Percentiles rank a stretch among this genome's conserved stretches.
These are phyloP conservation scores for Orussus abietinus DNA, from an alignment of 1,140 invertebrate species.

Conservation along the genomic window DNA sequence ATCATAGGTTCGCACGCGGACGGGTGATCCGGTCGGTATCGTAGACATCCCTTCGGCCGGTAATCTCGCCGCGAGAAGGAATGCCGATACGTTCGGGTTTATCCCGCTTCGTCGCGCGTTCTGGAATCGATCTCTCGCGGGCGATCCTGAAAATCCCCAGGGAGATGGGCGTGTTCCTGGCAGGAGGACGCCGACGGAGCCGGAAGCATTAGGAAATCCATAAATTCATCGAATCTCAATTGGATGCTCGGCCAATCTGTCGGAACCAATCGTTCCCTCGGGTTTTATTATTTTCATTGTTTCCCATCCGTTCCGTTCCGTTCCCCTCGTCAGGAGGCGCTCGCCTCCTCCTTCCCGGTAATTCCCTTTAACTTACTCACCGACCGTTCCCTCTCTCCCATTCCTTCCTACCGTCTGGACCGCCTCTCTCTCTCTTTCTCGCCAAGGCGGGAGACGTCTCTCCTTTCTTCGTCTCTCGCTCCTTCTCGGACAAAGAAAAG, in stretches of 20 bases:
- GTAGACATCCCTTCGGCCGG: too few species aligned
- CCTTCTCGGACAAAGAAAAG: neutral
- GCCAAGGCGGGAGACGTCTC: too few species aligned
- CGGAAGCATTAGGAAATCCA: conserved; percentile 22
- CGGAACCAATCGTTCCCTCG: conserved; percentile 15
- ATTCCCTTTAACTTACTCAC: too few species aligned
- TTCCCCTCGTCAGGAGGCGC: neutral
- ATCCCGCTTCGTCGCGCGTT: too few species aligned
- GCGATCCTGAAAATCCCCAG: too few species aligned
- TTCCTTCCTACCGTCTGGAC: neutral
- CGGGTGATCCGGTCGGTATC: too few species aligned
- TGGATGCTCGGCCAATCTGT: conserved; percentile 26
- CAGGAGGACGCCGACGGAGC: too few species aligned
- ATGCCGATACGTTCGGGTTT: too few species aligned
- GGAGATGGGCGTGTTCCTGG: too few species aligned
- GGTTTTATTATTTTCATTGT: conserved; percentile 22
- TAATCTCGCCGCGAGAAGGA: too few species aligned
- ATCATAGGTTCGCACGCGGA: too few species aligned
- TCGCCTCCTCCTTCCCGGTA: neutral
- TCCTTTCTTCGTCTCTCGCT: neutral
- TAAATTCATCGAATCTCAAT: conserved; percentile 29
- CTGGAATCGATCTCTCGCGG: too few species aligned
- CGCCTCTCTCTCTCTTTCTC: neutral
- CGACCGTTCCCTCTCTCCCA: neutral
- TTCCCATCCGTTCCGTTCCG: neutral